Evolutionary conservation across 2,888 invertebrate genomes (phyloP).

Genomic region (Cabera pusaria): DNA sequence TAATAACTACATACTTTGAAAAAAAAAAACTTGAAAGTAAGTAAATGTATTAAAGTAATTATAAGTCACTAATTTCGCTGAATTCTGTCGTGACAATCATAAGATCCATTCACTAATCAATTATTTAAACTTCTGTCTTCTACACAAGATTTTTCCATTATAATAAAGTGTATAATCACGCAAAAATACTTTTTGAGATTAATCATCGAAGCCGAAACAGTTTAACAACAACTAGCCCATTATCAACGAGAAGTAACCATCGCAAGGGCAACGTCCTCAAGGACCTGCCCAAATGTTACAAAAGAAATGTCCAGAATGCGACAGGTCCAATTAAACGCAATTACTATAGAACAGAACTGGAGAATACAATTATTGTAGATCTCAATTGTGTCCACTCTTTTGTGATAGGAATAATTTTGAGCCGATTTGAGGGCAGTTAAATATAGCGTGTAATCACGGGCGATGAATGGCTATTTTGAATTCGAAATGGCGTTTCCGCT

Average conservation of each 20-base stretch:
- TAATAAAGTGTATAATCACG: too few relatives aligned
- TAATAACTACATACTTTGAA: too few relatives aligned
- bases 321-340: constrained; percentile 59
- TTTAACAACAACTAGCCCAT: background rate
- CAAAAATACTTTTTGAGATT: too few relatives aligned
- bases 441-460: constrained; percentile 50
- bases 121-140: too few relatives aligned
- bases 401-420: constrained; percentile 45
- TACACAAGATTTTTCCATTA: too few relatives aligned
- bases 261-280: constrained; percentile 5
- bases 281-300: constrained; percentile 9
- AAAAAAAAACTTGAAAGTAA: too few relatives aligned
- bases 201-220: constrained; percentile 4
- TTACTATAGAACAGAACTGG: constrained; percentile 35
- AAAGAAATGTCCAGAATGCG: constrained; percentile 45
- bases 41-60: too few relatives aligned
- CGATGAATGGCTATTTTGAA: constrained; percentile 44
- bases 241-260: constrained; percentile 6
- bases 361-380: constrained; percentile 20
- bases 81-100: too few relatives aligned
- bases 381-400: constrained; percentile 46
- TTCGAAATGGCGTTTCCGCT: constrained; percentile 47
- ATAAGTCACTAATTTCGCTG: too few relatives aligned
- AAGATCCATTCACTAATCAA: too few relatives aligned
- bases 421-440: constrained; percentile 44